Evolutionary conservation across 2,797 vertebrate species (phyloP).

Genomic region (Mionectes olivaceus): DNA sequence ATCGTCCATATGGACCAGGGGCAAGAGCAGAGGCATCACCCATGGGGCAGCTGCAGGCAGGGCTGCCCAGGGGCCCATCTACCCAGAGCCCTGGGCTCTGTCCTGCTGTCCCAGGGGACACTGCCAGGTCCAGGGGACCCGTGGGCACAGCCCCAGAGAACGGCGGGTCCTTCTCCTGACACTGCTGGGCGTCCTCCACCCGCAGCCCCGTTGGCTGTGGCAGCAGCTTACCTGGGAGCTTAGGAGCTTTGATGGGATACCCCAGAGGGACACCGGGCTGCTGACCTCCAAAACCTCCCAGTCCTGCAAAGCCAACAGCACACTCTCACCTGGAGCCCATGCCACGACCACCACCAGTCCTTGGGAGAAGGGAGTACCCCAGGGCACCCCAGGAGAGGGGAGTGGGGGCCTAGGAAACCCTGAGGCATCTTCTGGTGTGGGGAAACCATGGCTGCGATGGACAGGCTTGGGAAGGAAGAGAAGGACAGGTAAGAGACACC

Average conservation of each 20-base stretch:
- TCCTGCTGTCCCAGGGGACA: not conserved
- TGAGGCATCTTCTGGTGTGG: constrained; percentile 9
- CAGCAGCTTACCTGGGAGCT: constrained; percentile 86
- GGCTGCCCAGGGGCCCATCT: not conserved
- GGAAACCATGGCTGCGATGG: not conserved
- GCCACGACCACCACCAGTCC: not conserved
- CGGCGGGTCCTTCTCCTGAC: not conserved
- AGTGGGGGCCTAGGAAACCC: not conserved
- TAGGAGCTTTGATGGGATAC: constrained; percentile 96
- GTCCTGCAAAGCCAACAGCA: constrained; percentile 76
- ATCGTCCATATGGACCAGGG: fast-evolving
- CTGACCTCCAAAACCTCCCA: constrained; percentile 85
- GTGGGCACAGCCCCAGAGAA: not conserved
- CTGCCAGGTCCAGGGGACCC: not conserved
- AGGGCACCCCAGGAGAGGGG: not conserved
- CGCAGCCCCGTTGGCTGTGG: not conserved
- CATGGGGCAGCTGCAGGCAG: not conserved
- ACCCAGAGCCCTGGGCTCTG: not conserved
- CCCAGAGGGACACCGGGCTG: constrained; percentile 94
- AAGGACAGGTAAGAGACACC: not conserved
- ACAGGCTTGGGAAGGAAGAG: constrained; percentile 16
- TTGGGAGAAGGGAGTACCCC: not conserved
- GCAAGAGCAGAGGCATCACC: not conserved
- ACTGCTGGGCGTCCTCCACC: not conserved
- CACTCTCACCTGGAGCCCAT: constrained; percentile 28